Evolutionary conservation across 2,888 invertebrate species (phyloP), one percentile per base, ranked within the genome.

Genomic region (Cynaeus angustus): DNA sequence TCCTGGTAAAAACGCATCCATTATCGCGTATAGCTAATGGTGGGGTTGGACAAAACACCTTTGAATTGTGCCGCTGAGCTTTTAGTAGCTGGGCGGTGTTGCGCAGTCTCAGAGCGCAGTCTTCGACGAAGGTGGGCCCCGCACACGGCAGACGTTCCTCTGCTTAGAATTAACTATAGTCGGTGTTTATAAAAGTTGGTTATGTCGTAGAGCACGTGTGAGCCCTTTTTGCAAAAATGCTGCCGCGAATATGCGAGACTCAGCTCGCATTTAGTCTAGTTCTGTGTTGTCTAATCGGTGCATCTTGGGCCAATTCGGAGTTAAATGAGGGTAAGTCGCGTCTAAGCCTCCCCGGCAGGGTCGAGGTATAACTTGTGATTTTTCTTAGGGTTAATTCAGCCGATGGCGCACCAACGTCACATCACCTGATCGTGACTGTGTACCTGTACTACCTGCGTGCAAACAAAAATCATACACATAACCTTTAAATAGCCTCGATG

Each of bases 131-230:
- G 75, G 78, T 77, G 76, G 78, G 75, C 75, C 77, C 70, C 38
- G 61, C 59, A 45, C 53, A 56, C 58, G 56, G 78, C 77, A 78
- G 77, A 78, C 76, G 73, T 75, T 72, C 75, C 79, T 78, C 78
- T 79, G 80, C 78, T 76, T 73, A 75, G 76, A 77, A 75, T 72
- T 74, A 72, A 71, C 69, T 50, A 70, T 72, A 64, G 73, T 76
- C 71, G 71, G 72, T 76, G 71, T 52, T 72, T 69, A 74, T 58
- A 77, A 78, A 78, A 77, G 76, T 78, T 78, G 79, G 79, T 80
- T 78, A 80, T 80, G 79, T 79, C 79, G 78, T 79, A 80, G 80
- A 80, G 74, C 80, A 79, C 80, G 81, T 80, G 79, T 70, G 75
- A 73, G 72, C 76, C 70, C 55, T 66, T 65, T 65, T 72, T 71